These are phyloP conservation scores for Epistrophe grossulariae DNA, from an alignment of 2,888 invertebrate genomes.

Conservation along the genomic window DNA sequence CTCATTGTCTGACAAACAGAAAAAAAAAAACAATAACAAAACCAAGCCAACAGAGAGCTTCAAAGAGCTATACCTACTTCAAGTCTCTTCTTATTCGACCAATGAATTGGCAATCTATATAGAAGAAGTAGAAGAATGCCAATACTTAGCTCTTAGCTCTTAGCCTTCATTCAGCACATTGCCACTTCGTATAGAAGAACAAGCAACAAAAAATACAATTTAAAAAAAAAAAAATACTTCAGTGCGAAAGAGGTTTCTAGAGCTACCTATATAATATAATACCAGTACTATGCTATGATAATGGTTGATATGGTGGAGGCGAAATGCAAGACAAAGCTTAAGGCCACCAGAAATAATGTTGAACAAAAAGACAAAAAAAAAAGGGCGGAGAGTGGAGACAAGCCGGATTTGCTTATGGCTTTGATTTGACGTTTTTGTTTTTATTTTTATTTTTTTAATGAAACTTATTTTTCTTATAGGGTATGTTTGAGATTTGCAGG, in stretches of 20 bases:
- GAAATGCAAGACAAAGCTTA: slow-evolving; percentile 35
- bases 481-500: neutral
- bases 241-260: slow-evolving; percentile 13
- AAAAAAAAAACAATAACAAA: slow-evolving; percentile 7
- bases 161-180: slow-evolving; percentile 56
- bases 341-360: slow-evolving; percentile 27
- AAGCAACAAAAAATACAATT: slow-evolving; percentile 8
- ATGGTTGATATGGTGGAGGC: slow-evolving; percentile 18
- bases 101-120: slow-evolving; percentile 53
- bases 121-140: slow-evolving; percentile 48
- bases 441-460: neutral
- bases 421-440: slow-evolving; percentile 1
- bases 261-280: slow-evolving; percentile 1
- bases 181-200: slow-evolving; percentile 36
- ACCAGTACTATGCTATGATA: neutral
- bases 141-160: slow-evolving; percentile 41
- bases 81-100: slow-evolving; percentile 32
- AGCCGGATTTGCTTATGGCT: slow-evolving; percentile 28
- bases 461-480: slow-evolving; percentile 16
- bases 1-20: slow-evolving; percentile 30
- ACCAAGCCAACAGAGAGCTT: slow-evolving; percentile 13
- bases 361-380: neutral
- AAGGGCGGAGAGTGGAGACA: neutral
- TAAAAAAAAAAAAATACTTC: neutral
- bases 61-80: slow-evolving; percentile 35